A percentile compares a stretch with the other conserved stretches of the same genome.
phyloP scores from a whole-genome alignment of 1,140 invertebrate genomes.

The Ostrea edulis region DNA sequence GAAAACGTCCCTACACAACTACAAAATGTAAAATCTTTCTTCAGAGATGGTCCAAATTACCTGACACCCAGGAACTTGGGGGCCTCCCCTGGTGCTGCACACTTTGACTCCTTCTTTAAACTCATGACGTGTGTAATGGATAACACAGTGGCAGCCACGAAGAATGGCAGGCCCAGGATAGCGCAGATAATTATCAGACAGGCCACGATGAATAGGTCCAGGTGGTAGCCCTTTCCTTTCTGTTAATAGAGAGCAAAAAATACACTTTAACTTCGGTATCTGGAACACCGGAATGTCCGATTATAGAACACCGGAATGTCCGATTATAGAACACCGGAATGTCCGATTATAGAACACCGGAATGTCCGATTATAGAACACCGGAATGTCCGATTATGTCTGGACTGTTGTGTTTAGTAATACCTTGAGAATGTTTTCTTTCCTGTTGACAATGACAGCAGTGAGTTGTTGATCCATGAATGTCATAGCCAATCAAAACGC shows the following conservation, averaged over 20 bases:
- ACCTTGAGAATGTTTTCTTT: constrained; percentile 98
- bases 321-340: no score
- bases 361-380: no score
- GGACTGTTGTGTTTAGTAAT: no score
- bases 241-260: not conserved
- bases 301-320: no score
- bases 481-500: no score
- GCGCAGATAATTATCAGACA: constrained; percentile 95
- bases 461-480: constrained; percentile 74
- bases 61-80: constrained; percentile 96
- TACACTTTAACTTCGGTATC: constrained; percentile 47
- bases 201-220: constrained; percentile 95
- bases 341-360: no score
- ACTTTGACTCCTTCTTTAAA: constrained; percentile 96
- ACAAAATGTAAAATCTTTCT: no score
- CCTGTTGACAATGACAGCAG: constrained; percentile 98
- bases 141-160: constrained; percentile 97
- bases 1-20: no score
- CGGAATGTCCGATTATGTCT: no score
- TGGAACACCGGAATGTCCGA: no score
- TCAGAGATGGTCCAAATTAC: constrained; percentile 73
- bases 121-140: constrained; percentile 99
- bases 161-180: constrained; percentile 96
- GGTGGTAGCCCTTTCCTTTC: constrained; percentile 81
- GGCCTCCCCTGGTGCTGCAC: constrained; percentile 97